Evolutionary conservation across 1,140 invertebrate genomes (phyloP).

Genomic region (Penaeus japonicus): DNA sequence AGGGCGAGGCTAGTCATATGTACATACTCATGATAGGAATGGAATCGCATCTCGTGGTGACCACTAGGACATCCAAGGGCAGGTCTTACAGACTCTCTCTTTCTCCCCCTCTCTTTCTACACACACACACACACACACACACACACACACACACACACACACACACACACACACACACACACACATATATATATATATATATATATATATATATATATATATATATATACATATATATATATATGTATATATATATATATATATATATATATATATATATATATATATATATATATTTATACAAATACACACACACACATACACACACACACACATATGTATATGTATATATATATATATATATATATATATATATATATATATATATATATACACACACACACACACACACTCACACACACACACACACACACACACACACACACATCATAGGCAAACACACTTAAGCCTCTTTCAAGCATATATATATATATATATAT

Average conservation of each 20-base stretch:
- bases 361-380: background rate
- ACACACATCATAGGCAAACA: too few relatives aligned
- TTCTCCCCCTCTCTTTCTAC: background rate
- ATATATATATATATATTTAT: background rate
- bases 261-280: background rate
- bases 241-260: background rate
- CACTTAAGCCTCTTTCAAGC: too few relatives aligned
- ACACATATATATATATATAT: background rate
- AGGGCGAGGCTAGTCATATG: too few relatives aligned
- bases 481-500: background rate
- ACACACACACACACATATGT: background rate
- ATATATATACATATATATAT: background rate
- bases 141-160: background rate
- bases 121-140: background rate
- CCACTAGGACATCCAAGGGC: too few relatives aligned
- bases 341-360: background rate
- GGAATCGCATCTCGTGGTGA: too few relatives aligned
- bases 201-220: background rate
- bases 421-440: too few relatives aligned
- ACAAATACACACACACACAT: background rate
- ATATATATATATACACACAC: background rate
- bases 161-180: background rate
- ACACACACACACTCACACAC: background rate
- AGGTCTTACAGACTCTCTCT: too few relatives aligned
- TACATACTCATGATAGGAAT: too few relatives aligned